Evolutionary conservation across 2,888 invertebrate genomes (phyloP).

Genomic region (Scaeva pyrastri): DNA sequence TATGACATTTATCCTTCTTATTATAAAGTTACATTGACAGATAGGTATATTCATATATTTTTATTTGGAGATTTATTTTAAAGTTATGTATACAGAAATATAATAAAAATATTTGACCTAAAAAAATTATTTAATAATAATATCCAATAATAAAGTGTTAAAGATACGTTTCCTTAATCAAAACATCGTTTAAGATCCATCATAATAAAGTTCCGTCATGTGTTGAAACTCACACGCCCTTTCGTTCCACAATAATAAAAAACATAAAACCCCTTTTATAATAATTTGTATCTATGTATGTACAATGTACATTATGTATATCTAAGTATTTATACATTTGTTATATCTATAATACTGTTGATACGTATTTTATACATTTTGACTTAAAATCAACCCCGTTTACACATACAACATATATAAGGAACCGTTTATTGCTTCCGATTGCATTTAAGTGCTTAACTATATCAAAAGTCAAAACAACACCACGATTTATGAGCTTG

Average conservation of each 20-base stretch:
- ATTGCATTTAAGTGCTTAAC: slow-evolving; percentile 15
- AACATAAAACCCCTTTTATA: neutral
- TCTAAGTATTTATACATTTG: no score
- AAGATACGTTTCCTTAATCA: no score
- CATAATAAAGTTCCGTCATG: slow-evolving; percentile 13
- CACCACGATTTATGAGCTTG: slow-evolving; percentile 58
- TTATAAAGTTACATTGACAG: no score
- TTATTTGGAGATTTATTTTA: no score
- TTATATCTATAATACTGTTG: no score
- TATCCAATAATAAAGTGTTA: no score
- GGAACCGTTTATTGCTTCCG: slow-evolving; percentile 13
- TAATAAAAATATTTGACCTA: no score
- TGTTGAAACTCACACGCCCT: slow-evolving; percentile 51
- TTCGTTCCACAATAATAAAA: slow-evolving; percentile 16
- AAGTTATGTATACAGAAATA: no score
- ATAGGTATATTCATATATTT: no score
- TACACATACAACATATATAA: no score
- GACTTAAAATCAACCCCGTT: slow-evolving; percentile 17
- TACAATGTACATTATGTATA: neutral
- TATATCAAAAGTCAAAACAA: slow-evolving; percentile 43
- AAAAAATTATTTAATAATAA: no score
- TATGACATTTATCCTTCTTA: no score
- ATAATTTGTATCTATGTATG: neutral
- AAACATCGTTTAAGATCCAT: neutral
- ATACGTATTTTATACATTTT: neutral